Evolutionary conservation across 2,113 vertebrate genomes (phyloP).

Genomic region (Polypterus senegalus): DNA sequence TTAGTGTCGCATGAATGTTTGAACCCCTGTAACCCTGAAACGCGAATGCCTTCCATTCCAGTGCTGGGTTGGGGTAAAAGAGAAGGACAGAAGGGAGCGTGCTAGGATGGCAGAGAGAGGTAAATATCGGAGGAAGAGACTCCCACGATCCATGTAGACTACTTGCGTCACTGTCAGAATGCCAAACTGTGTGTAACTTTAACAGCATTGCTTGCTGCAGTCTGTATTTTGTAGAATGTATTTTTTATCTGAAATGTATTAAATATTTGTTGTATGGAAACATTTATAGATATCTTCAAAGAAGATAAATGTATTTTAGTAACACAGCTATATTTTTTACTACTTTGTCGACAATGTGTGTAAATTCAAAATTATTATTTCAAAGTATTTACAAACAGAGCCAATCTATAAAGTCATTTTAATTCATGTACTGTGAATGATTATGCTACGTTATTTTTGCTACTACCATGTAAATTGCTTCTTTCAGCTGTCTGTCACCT

Average conservation of each 20-base stretch:
- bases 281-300: conserved; percentile 69
- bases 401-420: conserved; percentile 29
- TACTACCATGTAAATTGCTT: conserved; percentile 8
- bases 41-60: too few species aligned
- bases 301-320: conserved; percentile 70
- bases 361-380: conserved; percentile 54
- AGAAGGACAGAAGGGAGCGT: too few species aligned
- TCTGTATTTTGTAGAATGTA: conserved; percentile 58
- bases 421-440: conserved; percentile 72
- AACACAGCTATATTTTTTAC: conserved; percentile 75
- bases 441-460: conserved; percentile 38
- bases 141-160: neutral
- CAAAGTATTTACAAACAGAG: conserved; percentile 37
- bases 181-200: neutral
- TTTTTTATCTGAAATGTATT: conserved; percentile 40
- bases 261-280: conserved; percentile 59
- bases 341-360: conserved; percentile 59
- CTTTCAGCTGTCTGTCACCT: conserved; percentile 4
- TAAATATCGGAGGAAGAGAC: too few species aligned
- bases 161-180: neutral
- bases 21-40: too few species aligned
- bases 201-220: conserved; percentile 24
- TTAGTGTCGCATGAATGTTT: too few species aligned
- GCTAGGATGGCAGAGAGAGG: too few species aligned
- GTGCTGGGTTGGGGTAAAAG: too few species aligned